These are phyloP conservation scores for Nematostella vectensis DNA, from an alignment of 92 coral and sea anemone species.

Conservation along the genomic window DNA sequence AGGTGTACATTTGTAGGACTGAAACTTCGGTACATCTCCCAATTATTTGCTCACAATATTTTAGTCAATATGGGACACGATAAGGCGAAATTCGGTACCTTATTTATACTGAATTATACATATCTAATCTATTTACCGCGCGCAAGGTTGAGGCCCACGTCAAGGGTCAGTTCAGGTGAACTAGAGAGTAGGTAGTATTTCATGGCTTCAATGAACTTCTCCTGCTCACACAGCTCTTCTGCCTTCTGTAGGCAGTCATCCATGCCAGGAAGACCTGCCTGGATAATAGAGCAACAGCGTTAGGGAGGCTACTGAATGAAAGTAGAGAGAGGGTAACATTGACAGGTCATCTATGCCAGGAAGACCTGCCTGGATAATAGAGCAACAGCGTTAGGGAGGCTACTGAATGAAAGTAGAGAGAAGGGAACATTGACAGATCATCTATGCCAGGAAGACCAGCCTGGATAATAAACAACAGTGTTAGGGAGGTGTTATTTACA, in stretches of 20 bases:
- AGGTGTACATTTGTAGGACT: too few relatives aligned
- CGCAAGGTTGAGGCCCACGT: constrained; percentile 77
- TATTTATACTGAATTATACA: too few relatives aligned
- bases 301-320: too few relatives aligned
- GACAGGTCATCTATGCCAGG: constrained; percentile 55
- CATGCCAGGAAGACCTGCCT: constrained; percentile 76
- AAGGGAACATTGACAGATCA: constrained; percentile 8
- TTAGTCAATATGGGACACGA: too few relatives aligned
- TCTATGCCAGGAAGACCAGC: constrained; percentile 70
- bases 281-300: neutral
- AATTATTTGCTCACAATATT: too few relatives aligned
- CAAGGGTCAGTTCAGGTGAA: constrained; percentile 81
- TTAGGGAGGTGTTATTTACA: too few relatives aligned
- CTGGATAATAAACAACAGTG: constrained; percentile 18
- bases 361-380: constrained; percentile 55
- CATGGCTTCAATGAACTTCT: constrained; percentile 73
- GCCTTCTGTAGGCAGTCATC: constrained; percentile 85
- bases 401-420: neutral
- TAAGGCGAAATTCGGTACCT: too few relatives aligned
- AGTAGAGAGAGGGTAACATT: neutral
- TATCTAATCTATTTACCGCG: constrained; percentile 72
- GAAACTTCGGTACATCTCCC: too few relatives aligned
- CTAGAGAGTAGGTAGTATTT: constrained; percentile 69
- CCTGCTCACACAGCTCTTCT: constrained; percentile 71
- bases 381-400: too few relatives aligned